Conservation (phyloP, 2,113 vertebrate species). For the Triplophysa dalaica region DNA sequence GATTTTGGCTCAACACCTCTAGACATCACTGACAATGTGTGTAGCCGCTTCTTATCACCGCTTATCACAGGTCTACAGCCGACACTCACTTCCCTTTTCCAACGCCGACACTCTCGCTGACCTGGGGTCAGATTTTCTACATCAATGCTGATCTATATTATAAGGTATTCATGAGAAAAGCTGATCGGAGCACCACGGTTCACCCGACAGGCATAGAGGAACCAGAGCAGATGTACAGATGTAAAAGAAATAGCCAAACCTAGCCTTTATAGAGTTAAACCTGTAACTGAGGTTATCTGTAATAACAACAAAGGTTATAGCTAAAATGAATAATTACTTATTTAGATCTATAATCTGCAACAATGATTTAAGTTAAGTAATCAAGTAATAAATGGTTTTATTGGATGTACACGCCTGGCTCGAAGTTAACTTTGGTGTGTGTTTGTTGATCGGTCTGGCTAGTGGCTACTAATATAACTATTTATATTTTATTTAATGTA, state of each 20-base stretch:
- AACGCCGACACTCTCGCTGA: slow-evolving; percentile 7
- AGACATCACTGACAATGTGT: slow-evolving; percentile 39
- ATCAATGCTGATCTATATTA: slow-evolving; percentile 18
- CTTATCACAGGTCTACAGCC: slow-evolving; percentile 36
- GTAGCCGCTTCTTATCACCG: slow-evolving; percentile 28
- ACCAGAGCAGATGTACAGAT: background rate
- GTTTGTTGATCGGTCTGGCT: too few species aligned
- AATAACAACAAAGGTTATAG: background rate
- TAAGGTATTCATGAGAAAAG: slow-evolving; percentile 26
- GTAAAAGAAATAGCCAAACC: background rate
- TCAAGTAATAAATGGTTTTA: too few species aligned
- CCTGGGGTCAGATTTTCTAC: slow-evolving; percentile 31
- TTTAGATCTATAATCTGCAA: too few species aligned
- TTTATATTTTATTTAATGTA: too few species aligned
- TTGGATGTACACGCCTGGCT: too few species aligned
- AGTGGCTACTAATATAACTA: too few species aligned
- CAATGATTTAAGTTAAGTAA: too few species aligned
- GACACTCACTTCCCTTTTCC: slow-evolving; percentile 39
- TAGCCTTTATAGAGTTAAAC: background rate
- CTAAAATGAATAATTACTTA: too few species aligned
- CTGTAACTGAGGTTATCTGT: background rate
- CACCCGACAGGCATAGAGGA: background rate
- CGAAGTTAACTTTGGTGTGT: too few species aligned
- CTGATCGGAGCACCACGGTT: slow-evolving; percentile 8
- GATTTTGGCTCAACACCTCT: slow-evolving; percentile 26